Conservation (phyloP, 2,113 vertebrate species). For the Cisticola juncidis region DNA sequence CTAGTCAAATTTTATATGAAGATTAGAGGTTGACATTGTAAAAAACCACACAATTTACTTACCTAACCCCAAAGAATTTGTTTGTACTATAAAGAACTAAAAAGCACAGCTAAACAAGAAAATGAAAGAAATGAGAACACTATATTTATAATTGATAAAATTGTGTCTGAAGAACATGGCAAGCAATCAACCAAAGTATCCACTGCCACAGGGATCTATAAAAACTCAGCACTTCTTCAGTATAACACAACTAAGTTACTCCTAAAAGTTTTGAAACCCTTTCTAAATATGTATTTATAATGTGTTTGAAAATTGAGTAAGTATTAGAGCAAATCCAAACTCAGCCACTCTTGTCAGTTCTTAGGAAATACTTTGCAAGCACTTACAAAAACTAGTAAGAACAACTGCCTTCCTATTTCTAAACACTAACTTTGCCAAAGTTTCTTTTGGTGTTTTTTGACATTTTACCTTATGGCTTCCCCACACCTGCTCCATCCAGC, state of each 20-base stretch:
- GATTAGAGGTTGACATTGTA: neutral
- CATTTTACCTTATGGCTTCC: neutral
- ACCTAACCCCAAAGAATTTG: neutral
- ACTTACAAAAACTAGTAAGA: neutral
- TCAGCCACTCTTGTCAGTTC: neutral
- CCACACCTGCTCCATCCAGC: neutral
- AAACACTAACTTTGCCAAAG: neutral
- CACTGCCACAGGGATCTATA: neutral
- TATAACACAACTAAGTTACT: neutral
- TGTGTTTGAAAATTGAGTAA: neutral
- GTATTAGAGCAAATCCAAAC: neutral
- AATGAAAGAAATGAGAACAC: neutral
- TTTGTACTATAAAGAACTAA: neutral
- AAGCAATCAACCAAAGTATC: neutral
- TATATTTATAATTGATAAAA: neutral
- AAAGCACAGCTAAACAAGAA: neutral
- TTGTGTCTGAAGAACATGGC: neutral
- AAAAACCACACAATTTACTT: neutral
- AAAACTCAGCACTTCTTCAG: neutral
- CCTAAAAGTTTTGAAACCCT: neutral
- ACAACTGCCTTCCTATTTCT: neutral
- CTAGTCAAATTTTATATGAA: neutral
- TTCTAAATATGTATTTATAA: neutral
- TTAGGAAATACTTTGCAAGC: neutral
- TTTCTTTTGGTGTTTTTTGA: neutral